Evolutionary conservation across 2,113 vertebrate species (phyloP).

Genomic region (Strix uralensis): DNA sequence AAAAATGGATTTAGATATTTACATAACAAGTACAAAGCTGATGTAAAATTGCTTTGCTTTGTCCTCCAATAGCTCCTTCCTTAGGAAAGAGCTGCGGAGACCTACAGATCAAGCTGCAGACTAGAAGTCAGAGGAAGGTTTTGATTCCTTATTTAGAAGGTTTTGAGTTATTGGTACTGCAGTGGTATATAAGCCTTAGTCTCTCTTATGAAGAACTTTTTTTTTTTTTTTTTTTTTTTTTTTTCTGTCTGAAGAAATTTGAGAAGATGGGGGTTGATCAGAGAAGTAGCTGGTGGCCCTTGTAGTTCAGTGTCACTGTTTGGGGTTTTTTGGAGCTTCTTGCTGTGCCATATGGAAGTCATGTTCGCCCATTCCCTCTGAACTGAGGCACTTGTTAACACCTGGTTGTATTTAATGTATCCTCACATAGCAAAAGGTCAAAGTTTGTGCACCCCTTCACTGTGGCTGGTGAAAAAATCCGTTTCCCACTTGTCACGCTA

Average conservation of each 20-base stretch:
- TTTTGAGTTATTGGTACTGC: background rate
- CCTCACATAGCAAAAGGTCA: background rate
- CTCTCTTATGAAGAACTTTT: background rate
- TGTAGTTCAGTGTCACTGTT: background rate
- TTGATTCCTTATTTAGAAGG: background rate
- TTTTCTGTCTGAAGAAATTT: background rate
- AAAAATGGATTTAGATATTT: background rate
- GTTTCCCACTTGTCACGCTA: background rate
- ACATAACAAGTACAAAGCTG: background rate
- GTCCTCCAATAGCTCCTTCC: background rate
- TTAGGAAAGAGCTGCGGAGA: background rate
- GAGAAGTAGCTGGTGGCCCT: background rate
- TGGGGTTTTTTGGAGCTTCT: background rate
- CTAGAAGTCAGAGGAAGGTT: background rate
- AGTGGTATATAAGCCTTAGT: background rate
- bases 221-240: background rate
- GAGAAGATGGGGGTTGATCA: background rate
- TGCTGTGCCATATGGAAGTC: background rate
- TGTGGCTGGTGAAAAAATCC: background rate
- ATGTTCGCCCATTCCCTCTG: background rate
- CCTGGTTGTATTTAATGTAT: background rate
- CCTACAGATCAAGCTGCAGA: background rate
- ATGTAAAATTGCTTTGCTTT: background rate
- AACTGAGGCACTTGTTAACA: background rate
- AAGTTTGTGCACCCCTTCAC: background rate